Base-by-base conservation (phyloP, 2,797 vertebrate species). In the Salmo trutta region DNA sequence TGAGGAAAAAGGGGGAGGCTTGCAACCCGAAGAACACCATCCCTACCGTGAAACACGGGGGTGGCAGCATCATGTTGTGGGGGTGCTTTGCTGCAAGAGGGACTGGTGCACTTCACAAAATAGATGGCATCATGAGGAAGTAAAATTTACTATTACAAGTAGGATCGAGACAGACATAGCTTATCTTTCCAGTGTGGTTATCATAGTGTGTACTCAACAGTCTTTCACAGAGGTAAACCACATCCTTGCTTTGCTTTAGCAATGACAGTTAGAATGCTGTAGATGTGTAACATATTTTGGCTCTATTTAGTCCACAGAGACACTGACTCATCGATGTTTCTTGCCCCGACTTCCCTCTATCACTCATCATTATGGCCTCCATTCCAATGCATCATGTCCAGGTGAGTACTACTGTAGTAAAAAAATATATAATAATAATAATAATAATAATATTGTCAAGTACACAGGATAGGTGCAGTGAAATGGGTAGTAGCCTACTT, bases 261-360 rank as follows among this genome's bases (percentile, higher is more conserved):
- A 67, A 67, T 17, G 31, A 47, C 41, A 36, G 31, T 68, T 12
- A 68, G 17, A 68, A 31, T 12, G 10, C 59, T 8, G 59, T 68
- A 59, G 19, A 31, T 36, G 66, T 33, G 6, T 0, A 33, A 17
- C 29, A 3, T 31, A 31, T 33, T 31, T 33, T 68, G 27, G 5
- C 15, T 68, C 16, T 29, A 66, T 31, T 29, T 8, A 65, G 71
- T 62, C 33, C n/a, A 65, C 19, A 6, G 27, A 70, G 24, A 59
- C 52, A 77, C n/a, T 47, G 41, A 68, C 66, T 71, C 75, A 75
- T 77, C 79, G 81, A 75, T 83, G 78, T 69, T 68, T 68, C 71
- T 64, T 77, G 75, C 17, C 75, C 75, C 33, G 53, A 59, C 59
- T 77, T 80, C 78, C 75, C 27, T 47, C 4, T 0, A 64, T 76